Percentiles rank a stretch among this genome's conserved stretches.
phyloP scores from a whole-genome alignment of 1,140 invertebrate genomes.

The Drosophila nigromelanica region DNA sequence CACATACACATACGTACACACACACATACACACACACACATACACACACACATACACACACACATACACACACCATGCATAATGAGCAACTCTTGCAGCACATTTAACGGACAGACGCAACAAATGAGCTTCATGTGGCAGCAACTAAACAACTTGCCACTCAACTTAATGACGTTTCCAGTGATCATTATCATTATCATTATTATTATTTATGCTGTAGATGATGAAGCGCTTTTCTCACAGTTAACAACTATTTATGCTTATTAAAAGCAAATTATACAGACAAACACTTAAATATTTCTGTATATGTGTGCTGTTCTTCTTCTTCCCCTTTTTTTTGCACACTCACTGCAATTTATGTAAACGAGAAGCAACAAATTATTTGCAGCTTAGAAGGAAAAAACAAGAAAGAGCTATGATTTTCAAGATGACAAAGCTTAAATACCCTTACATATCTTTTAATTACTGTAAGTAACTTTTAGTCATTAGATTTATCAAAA shows the following conservation, averaged over 20 bases:
- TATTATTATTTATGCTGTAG: slow-evolving; percentile 35
- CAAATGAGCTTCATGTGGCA: slow-evolving; percentile 35
- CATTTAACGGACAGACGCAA: slow-evolving; percentile 55
- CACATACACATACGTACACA: too few relatives aligned
- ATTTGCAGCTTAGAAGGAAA: slow-evolving; percentile 26
- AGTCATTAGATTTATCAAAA: too few relatives aligned
- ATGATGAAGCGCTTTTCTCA: slow-evolving; percentile 66
- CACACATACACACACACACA: too few relatives aligned
- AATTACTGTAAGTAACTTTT: too few relatives aligned
- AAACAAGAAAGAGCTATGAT: neutral
- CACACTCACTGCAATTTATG: slow-evolving; percentile 61
- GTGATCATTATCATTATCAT: neutral
- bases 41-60: neutral
- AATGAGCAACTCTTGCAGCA: slow-evolving; percentile 57
- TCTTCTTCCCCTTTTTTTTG: neutral
- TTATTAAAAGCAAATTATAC: slow-evolving; percentile 77
- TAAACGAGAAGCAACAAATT: slow-evolving; percentile 63
- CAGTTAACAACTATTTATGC: slow-evolving; percentile 56
- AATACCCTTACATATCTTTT: slow-evolving; percentile 11
- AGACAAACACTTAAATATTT: slow-evolving; percentile 43
- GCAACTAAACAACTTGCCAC: slow-evolving; percentile 42
- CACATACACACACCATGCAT: neutral
- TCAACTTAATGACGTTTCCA: slow-evolving; percentile 39
- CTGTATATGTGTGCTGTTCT: slow-evolving; percentile 2
- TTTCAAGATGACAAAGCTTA: neutral